Evolutionary conservation across 2,797 vertebrate genomes (phyloP).

Genomic region (Enoplosus armatus): DNA sequence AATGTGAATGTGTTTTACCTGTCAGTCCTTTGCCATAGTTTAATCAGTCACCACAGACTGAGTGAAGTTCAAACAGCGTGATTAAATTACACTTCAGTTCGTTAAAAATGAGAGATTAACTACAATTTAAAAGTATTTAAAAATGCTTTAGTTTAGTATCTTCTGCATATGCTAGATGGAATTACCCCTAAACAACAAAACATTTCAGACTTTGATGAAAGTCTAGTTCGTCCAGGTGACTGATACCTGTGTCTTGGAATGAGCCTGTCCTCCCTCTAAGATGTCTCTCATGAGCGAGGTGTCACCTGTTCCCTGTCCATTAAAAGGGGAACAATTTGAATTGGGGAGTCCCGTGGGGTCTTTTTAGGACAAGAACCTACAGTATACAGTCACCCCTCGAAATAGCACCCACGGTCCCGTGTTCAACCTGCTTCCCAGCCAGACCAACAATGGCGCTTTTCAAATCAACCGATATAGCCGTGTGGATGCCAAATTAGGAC

Average conservation of each 20-base stretch:
- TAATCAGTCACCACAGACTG: not conserved
- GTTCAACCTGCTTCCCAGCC: slow-evolving; percentile 71
- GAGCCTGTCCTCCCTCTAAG: slow-evolving; percentile 40
- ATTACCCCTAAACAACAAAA: not conserved
- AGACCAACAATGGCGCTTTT: slow-evolving; percentile 79
- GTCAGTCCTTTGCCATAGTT: not conserved
- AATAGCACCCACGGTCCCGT: slow-evolving; percentile 39
- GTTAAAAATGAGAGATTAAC: not conserved
- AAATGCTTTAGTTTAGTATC: not conserved
- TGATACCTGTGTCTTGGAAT: slow-evolving; percentile 16
- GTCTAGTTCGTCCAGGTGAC: not conserved
- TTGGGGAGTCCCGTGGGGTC: slow-evolving; percentile 48
- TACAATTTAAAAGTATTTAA: accelerated
- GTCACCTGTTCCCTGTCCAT: slow-evolving; percentile 46
- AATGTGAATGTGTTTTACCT: not conserved
- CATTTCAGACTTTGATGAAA: not conserved
- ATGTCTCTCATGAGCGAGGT: slow-evolving; percentile 72
- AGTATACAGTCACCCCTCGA: slow-evolving; percentile 42
- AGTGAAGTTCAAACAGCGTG: not conserved
- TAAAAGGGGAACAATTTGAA: slow-evolving; percentile 49
- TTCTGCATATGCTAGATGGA: not conserved
- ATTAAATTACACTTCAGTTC: not conserved
- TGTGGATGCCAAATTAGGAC: slow-evolving; percentile 72
- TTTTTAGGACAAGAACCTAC: slow-evolving; percentile 64
- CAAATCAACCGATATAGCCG: slow-evolving; percentile 61